A percentile compares a stretch with the other conserved stretches of the same genome.
These are phyloP conservation scores for Phyllostomus discolor DNA, from an alignment of 2,113 vertebrate species.

Conservation along the genomic window DNA sequence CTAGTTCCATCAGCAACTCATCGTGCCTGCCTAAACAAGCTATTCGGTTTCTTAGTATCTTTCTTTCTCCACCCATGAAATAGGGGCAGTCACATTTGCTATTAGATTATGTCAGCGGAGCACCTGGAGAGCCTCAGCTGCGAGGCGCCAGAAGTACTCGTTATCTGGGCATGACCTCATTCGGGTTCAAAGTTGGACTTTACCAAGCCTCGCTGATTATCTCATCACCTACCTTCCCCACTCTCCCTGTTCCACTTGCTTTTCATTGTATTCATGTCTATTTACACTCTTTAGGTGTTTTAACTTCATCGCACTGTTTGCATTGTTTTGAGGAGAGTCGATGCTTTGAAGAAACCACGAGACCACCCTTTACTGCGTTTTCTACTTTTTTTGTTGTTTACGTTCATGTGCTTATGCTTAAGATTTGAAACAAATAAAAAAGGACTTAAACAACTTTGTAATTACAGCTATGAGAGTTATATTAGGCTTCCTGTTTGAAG, in stretches of 20 bases:
- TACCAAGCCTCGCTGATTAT: not conserved
- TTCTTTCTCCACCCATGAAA: conserved; percentile 52
- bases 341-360: conserved; percentile 12
- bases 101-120: conserved; percentile 49
- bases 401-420: not conserved
- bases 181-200: conserved; percentile 1
- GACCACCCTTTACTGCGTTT: not conserved
- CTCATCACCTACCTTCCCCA: not conserved
- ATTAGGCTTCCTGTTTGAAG: not conserved
- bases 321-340: not conserved
- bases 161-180: conserved; percentile 62
- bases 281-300: not conserved
- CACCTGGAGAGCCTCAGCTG: not conserved
- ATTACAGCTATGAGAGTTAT: not conserved
- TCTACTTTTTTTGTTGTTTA: not conserved
- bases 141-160: conserved; percentile 30
- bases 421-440: conserved; percentile 3
- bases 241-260: not conserved
- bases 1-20: not conserved
- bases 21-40: not conserved
- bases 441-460: not conserved
- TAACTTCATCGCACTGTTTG: not conserved
- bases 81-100: conserved; percentile 55
- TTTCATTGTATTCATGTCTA: not conserved
- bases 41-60: conserved; percentile 37